phyloP scores from a whole-genome alignment of 2,888 invertebrate species.

The Phania funesta region DNA sequence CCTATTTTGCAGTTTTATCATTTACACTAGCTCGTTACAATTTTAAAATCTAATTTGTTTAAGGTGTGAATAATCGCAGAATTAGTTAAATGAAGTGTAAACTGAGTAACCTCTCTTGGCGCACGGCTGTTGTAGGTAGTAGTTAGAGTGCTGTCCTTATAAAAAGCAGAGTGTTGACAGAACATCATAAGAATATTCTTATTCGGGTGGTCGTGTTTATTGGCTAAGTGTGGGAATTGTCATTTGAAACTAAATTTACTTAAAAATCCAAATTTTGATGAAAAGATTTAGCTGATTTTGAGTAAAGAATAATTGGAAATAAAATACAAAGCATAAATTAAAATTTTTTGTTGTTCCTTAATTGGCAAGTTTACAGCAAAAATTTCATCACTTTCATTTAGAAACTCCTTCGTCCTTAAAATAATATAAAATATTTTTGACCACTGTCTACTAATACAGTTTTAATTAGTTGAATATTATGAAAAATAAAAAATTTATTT shows the following conservation, averaged over 20 bases:
- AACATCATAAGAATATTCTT: slow-evolving; percentile 48
- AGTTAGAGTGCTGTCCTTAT: not conserved
- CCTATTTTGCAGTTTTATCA: slow-evolving; percentile 28
- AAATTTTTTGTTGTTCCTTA: too few relatives aligned
- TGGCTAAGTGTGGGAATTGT: slow-evolving; percentile 49
- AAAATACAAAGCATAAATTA: too few relatives aligned
- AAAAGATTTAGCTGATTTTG: too few relatives aligned
- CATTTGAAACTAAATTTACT: not conserved
- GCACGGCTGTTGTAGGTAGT: not conserved
- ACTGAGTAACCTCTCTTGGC: slow-evolving; percentile 38
- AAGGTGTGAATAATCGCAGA: slow-evolving; percentile 77
- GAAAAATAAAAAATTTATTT: slow-evolving; percentile 38
- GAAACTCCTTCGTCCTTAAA: too few relatives aligned
- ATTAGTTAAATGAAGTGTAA: slow-evolving; percentile 76
- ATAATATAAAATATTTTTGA: not conserved
- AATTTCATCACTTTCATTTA: too few relatives aligned
- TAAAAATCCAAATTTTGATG: not conserved
- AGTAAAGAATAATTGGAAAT: too few relatives aligned
- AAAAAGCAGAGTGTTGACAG: slow-evolving; percentile 32
- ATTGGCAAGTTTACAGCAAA: too few relatives aligned
- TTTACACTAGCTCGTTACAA: slow-evolving; percentile 52
- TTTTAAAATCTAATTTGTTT: slow-evolving; percentile 65
- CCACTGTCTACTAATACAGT: not conserved
- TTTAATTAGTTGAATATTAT: slow-evolving; percentile 6
- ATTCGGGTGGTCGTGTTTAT: slow-evolving; percentile 47